phyloP scores from a whole-genome alignment of 2,888 invertebrate genomes.

The Leptopilina syphax region DNA sequence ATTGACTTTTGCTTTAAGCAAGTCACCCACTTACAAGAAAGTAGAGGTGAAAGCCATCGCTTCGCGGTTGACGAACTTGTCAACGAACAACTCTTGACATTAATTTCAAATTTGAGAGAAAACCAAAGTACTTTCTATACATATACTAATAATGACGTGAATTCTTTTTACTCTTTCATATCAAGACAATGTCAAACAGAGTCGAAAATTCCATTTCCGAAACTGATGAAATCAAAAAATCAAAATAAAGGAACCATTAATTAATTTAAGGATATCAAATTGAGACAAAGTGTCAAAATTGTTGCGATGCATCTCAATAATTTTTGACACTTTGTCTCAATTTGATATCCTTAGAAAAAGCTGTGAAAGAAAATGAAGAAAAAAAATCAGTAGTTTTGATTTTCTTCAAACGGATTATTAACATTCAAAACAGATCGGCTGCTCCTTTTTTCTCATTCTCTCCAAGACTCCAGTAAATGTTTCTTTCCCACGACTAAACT shows the following conservation, averaged over 20 bases:
- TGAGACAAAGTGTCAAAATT: background rate
- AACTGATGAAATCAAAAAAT: background rate
- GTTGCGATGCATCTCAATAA: too few relatives aligned
- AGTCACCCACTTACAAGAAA: slow-evolving; percentile 14
- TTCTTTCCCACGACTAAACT: slow-evolving; percentile 40
- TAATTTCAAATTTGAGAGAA: slow-evolving; percentile 12
- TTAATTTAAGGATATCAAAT: too few relatives aligned
- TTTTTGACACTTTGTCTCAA: too few relatives aligned
- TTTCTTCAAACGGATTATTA: too few relatives aligned
- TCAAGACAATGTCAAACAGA: background rate
- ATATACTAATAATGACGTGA: background rate
- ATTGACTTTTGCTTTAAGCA: background rate
- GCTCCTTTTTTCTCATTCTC: slow-evolving; percentile 2
- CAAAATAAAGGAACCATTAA: background rate
- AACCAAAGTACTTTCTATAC: background rate
- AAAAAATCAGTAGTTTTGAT: too few relatives aligned
- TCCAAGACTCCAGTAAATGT: slow-evolving; percentile 25
- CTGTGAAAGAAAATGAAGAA: too few relatives aligned
- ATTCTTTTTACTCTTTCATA: too few relatives aligned
- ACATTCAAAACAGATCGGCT: slow-evolving; percentile 1
- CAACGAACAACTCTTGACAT: slow-evolving; percentile 15
- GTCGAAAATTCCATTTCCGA: too few relatives aligned
- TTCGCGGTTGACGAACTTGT: slow-evolving; percentile 17
- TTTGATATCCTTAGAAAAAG: too few relatives aligned
- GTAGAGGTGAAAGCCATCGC: slow-evolving; percentile 15